Conservation (phyloP, 2,113 vertebrate genomes). For the Megaceryle maxima region DNA sequence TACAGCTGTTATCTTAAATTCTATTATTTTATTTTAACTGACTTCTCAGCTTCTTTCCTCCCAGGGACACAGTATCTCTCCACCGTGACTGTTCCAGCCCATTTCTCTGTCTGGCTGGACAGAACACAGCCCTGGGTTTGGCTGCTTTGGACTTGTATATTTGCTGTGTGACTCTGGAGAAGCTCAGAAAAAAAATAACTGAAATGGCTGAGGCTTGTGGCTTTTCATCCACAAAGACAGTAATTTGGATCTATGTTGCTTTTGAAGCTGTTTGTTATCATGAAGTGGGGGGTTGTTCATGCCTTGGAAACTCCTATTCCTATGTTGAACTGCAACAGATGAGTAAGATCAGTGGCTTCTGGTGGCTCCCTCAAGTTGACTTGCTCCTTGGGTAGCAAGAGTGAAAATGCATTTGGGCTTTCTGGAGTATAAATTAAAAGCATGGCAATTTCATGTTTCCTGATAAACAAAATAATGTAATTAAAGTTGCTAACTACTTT, state of each 20-base stretch:
- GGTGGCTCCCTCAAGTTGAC: fast-evolving
- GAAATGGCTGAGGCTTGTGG: neutral
- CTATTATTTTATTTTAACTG: neutral
- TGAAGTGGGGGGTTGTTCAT: neutral
- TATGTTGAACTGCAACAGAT: fast-evolving
- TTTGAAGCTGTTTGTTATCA: neutral
- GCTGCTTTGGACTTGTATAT: neutral
- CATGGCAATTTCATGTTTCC: neutral
- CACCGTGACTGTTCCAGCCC: neutral
- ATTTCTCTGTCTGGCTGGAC: neutral
- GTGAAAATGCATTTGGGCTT: neutral
- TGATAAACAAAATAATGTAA: neutral
- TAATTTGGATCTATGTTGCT: neutral
- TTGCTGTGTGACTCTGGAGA: neutral
- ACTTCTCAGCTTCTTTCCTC: neutral
- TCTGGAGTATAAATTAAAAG: neutral
- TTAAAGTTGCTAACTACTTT: neutral
- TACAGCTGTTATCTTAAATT: neutral
- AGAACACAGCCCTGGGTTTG: neutral
- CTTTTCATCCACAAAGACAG: neutral
- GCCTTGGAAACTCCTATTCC: neutral
- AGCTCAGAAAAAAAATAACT: neutral
- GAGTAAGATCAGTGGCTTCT: neutral
- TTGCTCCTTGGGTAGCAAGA: neutral
- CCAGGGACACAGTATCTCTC: neutral